Base-by-base conservation (phyloP, 2,797 vertebrate genomes). In the Tamandua tetradactyla region DNA sequence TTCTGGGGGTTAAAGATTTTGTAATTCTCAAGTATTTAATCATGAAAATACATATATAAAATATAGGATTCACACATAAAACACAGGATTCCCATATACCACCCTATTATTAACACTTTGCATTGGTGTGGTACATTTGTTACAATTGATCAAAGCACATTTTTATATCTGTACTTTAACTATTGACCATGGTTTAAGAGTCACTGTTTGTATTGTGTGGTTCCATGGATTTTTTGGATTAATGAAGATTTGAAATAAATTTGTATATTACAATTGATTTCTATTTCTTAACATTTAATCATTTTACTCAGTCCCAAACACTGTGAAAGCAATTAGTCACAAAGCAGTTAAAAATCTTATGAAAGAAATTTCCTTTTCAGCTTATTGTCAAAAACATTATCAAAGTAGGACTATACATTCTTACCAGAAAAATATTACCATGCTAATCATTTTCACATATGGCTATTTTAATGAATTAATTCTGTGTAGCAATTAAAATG, bases 1-100 rank as follows among this genome's bases (percentile, higher is more conserved):
- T 95, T 92, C 96, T 89, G 37, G 10, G 68, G 61, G 42, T 20
- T 91, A 94, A 97, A 87, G 76, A 87, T 92, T 85, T 97, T 97
- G 0, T 95, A 97, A 97, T 75, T 96, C 91, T 75, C 0, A 95
- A 90, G 62, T 91, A 97, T 93, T 98, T 97, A 96, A 97, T 97
- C 82, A 93, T 76, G 71, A 97, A 96, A 44, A 98, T 55, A n/a
- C 52, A 55, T 22, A 55, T 18, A 18, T 55, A 55, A 55, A 55
- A 55, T 55, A 55, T 18, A 55, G 17, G 7, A 55, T 55, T 55
- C 52, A 55, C 6, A 55, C 52, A 18, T 55, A 55, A 55, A 55
- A 55, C 20, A 55, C 52, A 55, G 17, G 7, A 55, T 55, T 55
- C 18, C 52, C 17, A 5, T 55, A 20, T 55, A 55, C 52, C 17